These are phyloP conservation scores for Platysternon megacephalum DNA, from an alignment of 2,113 vertebrate genomes.

Conservation along the genomic window DNA sequence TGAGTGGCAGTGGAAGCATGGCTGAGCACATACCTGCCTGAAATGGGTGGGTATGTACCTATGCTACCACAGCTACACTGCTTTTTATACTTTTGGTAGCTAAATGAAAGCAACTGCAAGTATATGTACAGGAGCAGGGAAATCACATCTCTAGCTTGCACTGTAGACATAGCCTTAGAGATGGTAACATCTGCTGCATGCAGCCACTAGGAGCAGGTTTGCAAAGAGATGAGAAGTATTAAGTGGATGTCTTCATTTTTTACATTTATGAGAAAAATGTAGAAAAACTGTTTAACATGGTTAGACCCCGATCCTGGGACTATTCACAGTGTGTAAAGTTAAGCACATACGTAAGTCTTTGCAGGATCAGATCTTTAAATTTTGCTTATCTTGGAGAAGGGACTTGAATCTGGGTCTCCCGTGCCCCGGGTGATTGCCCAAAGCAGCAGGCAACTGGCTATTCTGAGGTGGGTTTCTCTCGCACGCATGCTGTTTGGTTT, in stretches of 20 bases:
- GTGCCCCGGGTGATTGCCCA: background rate
- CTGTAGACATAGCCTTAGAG: background rate
- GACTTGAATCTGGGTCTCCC: too few species aligned
- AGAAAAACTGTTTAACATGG: background rate
- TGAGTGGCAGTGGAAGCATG: background rate
- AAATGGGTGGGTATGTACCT: background rate
- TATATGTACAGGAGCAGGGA: too few species aligned
- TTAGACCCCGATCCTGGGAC: background rate
- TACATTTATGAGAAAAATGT: background rate
- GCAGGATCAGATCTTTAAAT: background rate
- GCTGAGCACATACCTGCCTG: background rate
- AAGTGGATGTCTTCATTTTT: background rate
- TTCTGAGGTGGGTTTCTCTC: background rate
- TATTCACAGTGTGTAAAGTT: background rate
- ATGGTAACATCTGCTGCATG: background rate
- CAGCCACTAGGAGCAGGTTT: background rate
- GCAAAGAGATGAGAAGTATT: background rate
- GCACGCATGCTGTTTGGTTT: background rate
- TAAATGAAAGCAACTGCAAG: too few species aligned
- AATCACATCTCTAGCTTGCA: too few species aligned
- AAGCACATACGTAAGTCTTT: background rate
- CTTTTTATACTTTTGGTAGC: too few species aligned
- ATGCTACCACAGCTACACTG: too few species aligned
- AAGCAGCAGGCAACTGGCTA: background rate
- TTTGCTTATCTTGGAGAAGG: too few species aligned